Evolutionary conservation across 1,140 invertebrate genomes (phyloP), one percentile per base, ranked within the genome.

Genomic region (Zaprionus gabonicus): DNA sequence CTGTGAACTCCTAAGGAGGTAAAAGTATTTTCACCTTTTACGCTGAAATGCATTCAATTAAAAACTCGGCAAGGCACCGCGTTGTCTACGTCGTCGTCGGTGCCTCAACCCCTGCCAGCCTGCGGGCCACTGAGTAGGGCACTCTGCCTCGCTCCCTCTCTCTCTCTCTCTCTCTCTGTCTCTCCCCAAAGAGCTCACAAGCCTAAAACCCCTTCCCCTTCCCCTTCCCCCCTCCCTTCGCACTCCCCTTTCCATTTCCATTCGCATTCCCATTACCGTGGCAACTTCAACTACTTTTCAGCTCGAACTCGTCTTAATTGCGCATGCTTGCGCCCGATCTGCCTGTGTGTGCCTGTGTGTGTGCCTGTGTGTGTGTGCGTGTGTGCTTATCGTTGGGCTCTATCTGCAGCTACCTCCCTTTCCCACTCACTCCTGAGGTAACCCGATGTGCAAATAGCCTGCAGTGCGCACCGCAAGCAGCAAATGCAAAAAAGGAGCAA

Each of bases 1-100:
- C 27, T 23, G 27, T 64, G 36, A 20, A 17, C 27, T 71, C 60
- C 53, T 62, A 74, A 74, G 77, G 64, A 80, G 56, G 74, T 68
- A 73, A 73, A 79, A 76, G 75, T 82, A 80, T 86, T 86, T 82
- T 80, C 82, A 86, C 82, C 82, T 86, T 82, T 86, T 86, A 79
- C 76, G 82, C 82, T 86, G 57, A 86, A 72, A 86, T 80, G 82
- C 82, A 86, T 86, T 86, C 80, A 86, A 86, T 86, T 86, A 86
- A 86, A 86, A 86, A 86, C 82, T 85, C 82, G 76, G 65, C 59
- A 75, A 60, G 72, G 72, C 72, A 75, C 51, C 72, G 59, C 66
- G 58, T 51, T 75, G 71, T 74, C 66, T 74, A 58, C 46, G 56
- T 53, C 9, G 31, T 34, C 3, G 28, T 9, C n/a, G 44, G 34